A percentile compares a stretch with the other conserved stretches of the same genome.
phyloP scores from a whole-genome alignment of 1,140 invertebrate genomes.

The Drosophila murphyi region DNA sequence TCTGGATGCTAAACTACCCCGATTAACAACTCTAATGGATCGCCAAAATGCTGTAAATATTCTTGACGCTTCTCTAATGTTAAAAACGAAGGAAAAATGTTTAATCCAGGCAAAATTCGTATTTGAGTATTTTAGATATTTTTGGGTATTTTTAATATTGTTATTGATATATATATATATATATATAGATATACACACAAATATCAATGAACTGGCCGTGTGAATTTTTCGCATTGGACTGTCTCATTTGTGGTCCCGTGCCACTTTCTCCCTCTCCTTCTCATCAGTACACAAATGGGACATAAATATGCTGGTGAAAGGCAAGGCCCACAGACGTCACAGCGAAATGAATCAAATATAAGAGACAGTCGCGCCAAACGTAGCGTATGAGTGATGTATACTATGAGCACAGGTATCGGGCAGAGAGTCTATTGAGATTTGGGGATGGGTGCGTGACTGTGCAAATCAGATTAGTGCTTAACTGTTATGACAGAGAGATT shows the following conservation, averaged over 20 bases:
- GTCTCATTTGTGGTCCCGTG: conserved; percentile 11
- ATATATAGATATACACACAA: conserved; percentile 8
- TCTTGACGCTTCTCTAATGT: conserved; percentile 67
- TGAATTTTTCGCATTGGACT: conserved; percentile 24
- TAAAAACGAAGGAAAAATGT: conserved; percentile 17
- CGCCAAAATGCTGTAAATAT: conserved; percentile 66
- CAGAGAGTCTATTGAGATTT: conserved; percentile 23
- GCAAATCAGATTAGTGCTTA: background rate
- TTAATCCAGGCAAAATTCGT: conserved; percentile 34
- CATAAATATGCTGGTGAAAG: conserved; percentile 46
- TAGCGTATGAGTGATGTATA: conserved; percentile 68
- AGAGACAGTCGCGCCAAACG: conserved; percentile 58
- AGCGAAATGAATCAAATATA: conserved; percentile 34
- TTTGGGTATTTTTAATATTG: conserved; percentile 16
- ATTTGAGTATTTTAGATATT: conserved; percentile 18
- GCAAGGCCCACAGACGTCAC: conserved; percentile 65
- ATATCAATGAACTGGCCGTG: conserved; percentile 34
- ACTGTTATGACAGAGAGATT: background rate
- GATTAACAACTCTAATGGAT: conserved; percentile 77
- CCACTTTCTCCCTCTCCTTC: background rate
- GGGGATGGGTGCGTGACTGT: conserved; percentile 55
- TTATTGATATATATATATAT: conserved; percentile 9
- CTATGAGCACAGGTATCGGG: conserved; percentile 24
- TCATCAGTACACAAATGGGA: conserved; percentile 6
- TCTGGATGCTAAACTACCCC: conserved; percentile 52